phyloP scores from a whole-genome alignment of 1,140 invertebrate genomes.

The Drosophila kepulauana region DNA sequence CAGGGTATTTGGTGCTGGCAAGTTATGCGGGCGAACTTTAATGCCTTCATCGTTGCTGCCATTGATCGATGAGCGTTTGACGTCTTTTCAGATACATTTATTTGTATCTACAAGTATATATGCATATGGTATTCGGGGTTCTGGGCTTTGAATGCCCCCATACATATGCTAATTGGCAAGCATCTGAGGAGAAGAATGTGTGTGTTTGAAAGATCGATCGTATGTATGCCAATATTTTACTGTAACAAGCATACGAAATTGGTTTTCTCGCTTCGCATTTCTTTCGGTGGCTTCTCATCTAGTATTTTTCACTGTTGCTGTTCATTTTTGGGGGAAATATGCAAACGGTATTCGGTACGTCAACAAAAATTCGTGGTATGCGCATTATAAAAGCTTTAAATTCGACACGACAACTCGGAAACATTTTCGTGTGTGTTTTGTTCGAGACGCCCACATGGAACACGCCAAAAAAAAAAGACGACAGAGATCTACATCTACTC shows the following conservation, averaged over 20 bases:
- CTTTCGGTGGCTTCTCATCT: background rate
- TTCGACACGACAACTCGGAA: slow-evolving; percentile 78
- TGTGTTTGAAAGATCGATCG: background rate
- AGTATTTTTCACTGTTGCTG: slow-evolving; percentile 10
- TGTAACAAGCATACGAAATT: slow-evolving; percentile 49
- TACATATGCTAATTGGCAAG: slow-evolving; percentile 35
- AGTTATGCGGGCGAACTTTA: slow-evolving; percentile 45
- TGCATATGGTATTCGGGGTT: background rate
- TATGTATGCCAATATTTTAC: slow-evolving; percentile 48
- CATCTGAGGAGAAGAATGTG: slow-evolving; percentile 5
- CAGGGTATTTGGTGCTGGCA: slow-evolving; percentile 25
- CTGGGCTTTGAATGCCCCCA: slow-evolving; percentile 11
- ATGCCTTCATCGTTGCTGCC: slow-evolving; percentile 40
- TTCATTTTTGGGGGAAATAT: slow-evolving; percentile 54
- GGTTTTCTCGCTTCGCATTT: slow-evolving; percentile 36
- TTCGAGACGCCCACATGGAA: slow-evolving; percentile 67
- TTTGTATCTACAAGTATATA: slow-evolving; percentile 7
- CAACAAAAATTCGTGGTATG: slow-evolving; percentile 80
- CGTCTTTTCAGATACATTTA: slow-evolving; percentile 43
- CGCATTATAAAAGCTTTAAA: slow-evolving; percentile 78
- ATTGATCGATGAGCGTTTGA: slow-evolving; percentile 57
- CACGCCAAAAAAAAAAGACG: slow-evolving; percentile 46
- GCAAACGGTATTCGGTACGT: slow-evolving; percentile 79
- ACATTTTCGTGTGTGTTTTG: slow-evolving; percentile 64
- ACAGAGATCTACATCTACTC: slow-evolving; percentile 34